Evolutionary conservation across 2,888 invertebrate species (phyloP), one percentile per base, ranked within the genome.

Genomic region (Sisyra nigra): DNA sequence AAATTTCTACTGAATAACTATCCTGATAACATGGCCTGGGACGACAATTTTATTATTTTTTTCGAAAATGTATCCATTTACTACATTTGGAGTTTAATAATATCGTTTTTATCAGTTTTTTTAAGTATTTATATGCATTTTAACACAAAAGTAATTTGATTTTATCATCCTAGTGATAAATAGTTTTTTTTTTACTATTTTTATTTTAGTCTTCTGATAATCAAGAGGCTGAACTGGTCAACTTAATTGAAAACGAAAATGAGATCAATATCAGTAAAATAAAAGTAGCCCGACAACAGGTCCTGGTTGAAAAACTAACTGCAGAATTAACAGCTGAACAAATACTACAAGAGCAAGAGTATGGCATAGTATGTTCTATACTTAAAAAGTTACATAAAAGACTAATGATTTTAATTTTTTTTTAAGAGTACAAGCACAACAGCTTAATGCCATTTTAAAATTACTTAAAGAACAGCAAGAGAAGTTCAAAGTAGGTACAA

Each of bases 401-500:
- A n/a, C n/a, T n/a, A n/a, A n/a, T n/a, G n/a, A n/a, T n/a, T n/a
- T n/a, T n/a, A n/a, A n/a, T n/a, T n/a, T n/a, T n/a, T n/a, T 38
- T 38, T 38, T 29, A 42, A 53, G 53, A 40, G 45, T 45, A 11
- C 51, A 53, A 43, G 44, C 44, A 34, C 47, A 49, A 34, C 53
- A 53, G 41, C 41, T 53, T 33, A 49, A 46, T 30, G 51, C 48
- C 13, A 53, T 53, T 44, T 50, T 49, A 38, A 44, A 50, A 19
- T 46, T 52, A 10, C 38, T 53, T n/a, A 46, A 48, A 30, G 44
- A 49, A 35, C 53, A 53, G 41, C 48, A 50, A 37, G 50, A 52
- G 13, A 52, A 52, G 38, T 52, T 52, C 38, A 47, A 53, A 13
- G 47, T 53, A n/a, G 44, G 40, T 11, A 50, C 50, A 5, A 48